phyloP scores from a whole-genome alignment of 2,797 vertebrate genomes.

The Lepus oiostolus region DNA sequence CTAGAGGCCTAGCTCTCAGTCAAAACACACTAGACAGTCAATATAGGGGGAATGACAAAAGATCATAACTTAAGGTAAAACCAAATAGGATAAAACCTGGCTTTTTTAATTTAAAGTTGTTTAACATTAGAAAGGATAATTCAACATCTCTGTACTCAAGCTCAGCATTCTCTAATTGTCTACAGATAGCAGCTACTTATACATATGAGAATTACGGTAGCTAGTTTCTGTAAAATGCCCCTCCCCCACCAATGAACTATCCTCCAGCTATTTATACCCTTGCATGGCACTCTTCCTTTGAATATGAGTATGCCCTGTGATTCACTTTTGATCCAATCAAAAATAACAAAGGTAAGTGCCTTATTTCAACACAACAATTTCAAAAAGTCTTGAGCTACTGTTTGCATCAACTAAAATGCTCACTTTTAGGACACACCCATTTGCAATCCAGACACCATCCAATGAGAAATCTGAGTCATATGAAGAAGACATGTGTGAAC shows the following conservation, averaged over 20 bases:
- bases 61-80: neutral
- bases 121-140: neutral
- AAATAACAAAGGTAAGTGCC: neutral
- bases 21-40: neutral
- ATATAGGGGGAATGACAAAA: neutral
- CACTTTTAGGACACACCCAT: neutral
- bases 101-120: neutral
- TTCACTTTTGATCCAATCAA: neutral
- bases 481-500: neutral
- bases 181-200: neutral
- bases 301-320: neutral
- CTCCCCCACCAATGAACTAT: neutral
- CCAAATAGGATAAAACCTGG: neutral
- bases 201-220: neutral
- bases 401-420: neutral
- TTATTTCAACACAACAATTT: neutral
- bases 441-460: neutral
- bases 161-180: neutral
- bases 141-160: neutral
- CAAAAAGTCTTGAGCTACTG: neutral
- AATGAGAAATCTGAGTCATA: neutral
- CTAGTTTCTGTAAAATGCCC: neutral
- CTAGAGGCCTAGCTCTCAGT: neutral
- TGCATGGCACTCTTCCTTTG: neutral
- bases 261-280: neutral